Base-by-base conservation (phyloP, 2,888 invertebrate species). In the Quadroppia sp. region DNA sequence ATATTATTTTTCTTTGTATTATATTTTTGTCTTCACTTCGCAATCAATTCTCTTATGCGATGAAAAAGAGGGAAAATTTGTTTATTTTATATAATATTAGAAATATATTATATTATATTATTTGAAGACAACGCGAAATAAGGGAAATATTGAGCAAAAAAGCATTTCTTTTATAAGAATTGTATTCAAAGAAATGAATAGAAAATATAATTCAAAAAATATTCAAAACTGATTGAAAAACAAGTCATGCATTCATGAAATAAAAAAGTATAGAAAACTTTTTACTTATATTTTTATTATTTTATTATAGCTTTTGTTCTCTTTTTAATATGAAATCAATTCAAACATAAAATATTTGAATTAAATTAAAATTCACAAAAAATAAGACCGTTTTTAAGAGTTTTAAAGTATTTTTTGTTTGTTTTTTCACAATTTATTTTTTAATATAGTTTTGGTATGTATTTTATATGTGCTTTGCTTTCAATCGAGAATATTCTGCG, bases 341-440 rank as follows among this genome's bases (percentile, higher is more conserved):
- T 50, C 50, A 20, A 50, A 50, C 50, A 20, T 2, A 50, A 50
- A 50, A 50, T 50, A 50, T 50, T 50, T 50, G 50, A 50, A n/a
- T 50, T 23, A 50, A 50, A 50, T 50, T 50, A 50, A 50, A 50
- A 50, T 50, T 50, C 50, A 50, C 20, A n/a, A 15, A n/a, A 50
- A 50, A 50, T 4, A 11, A 17, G 17, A 17, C 17, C 17, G 7
- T 45, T 45, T 45, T 11, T 45, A 4, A 36, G 36, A 36, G 11
- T 36, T 36, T 36, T 36, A 36, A 11, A 36, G 36, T 36, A 36
- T 36, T 36, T 7, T 36, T 4, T 36, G 36, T 36, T 36, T 36
- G 4, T 4, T 36, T 36, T 36, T 36, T 36, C 36, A n/a, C n/a
- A 7, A 36, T 36, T 36, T 4, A 36, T 7, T 36, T 45, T 45